These are phyloP conservation scores for Schizopygopsis pylzovi DNA, from an alignment of 2,797 vertebrate genomes.

Conservation along the genomic window DNA sequence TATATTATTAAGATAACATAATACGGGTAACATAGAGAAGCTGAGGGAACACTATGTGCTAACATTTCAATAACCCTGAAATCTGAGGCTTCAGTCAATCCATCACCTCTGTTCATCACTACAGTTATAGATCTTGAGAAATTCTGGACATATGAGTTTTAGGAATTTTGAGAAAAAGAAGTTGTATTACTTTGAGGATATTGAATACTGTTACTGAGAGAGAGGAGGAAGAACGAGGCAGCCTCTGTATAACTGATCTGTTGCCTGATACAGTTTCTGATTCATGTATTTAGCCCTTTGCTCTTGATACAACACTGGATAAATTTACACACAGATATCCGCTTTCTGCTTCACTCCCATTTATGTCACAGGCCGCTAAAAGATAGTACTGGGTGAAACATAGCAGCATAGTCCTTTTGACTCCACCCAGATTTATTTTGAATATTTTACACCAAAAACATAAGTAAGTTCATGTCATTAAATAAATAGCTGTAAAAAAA, in stretches of 20 bases:
- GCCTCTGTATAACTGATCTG: background rate
- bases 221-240: background rate
- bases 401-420: background rate
- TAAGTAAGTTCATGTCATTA: background rate
- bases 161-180: background rate
- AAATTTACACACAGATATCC: constrained; percentile 36
- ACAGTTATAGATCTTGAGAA: constrained; percentile 29
- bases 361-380: constrained; percentile 33
- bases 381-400: background rate
- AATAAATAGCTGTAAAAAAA: background rate
- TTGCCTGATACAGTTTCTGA: constrained; percentile 5
- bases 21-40: background rate
- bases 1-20: constrained; percentile 3
- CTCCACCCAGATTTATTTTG: background rate
- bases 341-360: constrained; percentile 39
- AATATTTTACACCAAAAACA: background rate
- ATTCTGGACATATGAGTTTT: constrained; percentile 18
- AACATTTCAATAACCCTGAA: constrained; percentile 44
- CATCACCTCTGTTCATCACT: constrained; percentile 27
- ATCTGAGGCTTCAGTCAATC: constrained; percentile 12
- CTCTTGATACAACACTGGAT: constrained; percentile 26
- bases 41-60: constrained; percentile 16
- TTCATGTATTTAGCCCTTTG: background rate
- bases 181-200: background rate
- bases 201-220: background rate